Evolutionary conservation across 2,113 vertebrate genomes (phyloP), one percentile per base, ranked within the genome.

Genomic region (Empidonax alnorum): DNA sequence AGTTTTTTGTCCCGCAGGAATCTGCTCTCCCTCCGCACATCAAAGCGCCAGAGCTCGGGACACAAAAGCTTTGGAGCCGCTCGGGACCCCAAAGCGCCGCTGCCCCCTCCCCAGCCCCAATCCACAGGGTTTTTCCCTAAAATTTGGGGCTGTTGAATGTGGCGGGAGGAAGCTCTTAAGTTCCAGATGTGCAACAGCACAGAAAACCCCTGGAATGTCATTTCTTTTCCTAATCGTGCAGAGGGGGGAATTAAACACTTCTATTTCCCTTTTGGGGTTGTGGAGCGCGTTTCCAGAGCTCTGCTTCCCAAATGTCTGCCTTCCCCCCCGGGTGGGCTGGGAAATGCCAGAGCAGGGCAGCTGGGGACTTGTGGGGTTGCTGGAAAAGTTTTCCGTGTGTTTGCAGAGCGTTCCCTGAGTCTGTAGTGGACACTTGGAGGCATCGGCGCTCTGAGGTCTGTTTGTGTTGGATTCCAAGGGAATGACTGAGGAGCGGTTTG

Each of bases 1-100:
- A 98, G 95, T 87, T 93, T 94, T 67, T 39, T 71, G 84, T 89
- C 73, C 87, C 30, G 69, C 46, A 92, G 68, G 31, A 39, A 67
- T 92, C 56, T 20, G 74, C 35, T 62, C 76, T 74, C 69, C 27
- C 47, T 44, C 10, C 5, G 9, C 81, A 2, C 91, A 82, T 72
- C 92, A 27, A 37, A 73, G 83, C 80, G 6, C 37, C 58, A 21
- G 47, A 78, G 77, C 59, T 42, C 12, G 37, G 68, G 4, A 18
- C 89, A 77, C 82, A 87, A 91, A 85, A n/a, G 52, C 46, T 92
- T 35, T 12, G 78, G 31, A 69, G 93, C 55, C 33, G 14, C 95
- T 69, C 3, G 46, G 90, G 74, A 96, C 52, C 89, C 76, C 95
- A 35, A 72, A 78, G 71, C 75, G 47, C 89, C 89, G 3, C 94